Evolutionary conservation across 2,113 vertebrate species (phyloP).

Genomic region (Meleagris gallopavo): DNA sequence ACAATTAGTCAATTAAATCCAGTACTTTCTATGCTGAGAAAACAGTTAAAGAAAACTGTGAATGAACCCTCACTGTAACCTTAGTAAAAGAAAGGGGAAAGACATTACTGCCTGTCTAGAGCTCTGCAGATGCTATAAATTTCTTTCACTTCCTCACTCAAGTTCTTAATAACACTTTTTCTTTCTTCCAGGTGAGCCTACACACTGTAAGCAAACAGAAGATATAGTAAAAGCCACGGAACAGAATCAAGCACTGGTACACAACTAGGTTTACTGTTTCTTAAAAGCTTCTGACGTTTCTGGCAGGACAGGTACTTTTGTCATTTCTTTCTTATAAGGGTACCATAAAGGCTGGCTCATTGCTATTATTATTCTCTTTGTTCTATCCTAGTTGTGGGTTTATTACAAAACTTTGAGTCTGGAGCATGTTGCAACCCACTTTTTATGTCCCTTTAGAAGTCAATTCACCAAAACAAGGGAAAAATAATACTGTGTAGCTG

Average conservation of each 20-base stretch:
- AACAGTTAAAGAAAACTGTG: neutral
- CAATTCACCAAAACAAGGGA: neutral
- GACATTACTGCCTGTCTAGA: neutral
- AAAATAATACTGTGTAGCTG: neutral
- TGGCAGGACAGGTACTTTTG: constrained; percentile 74
- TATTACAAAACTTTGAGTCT: neutral
- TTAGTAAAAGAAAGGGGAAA: neutral
- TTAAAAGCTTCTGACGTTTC: constrained; percentile 65
- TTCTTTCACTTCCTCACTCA: neutral
- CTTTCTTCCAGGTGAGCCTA: constrained; percentile 74
- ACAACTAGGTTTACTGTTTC: constrained; percentile 62
- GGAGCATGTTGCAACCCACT: neutral
- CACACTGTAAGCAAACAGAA: constrained; percentile 73
- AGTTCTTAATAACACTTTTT: neutral
- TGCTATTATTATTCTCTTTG: neutral
- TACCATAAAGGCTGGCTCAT: rapidly evolving
- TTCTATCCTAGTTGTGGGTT: neutral
- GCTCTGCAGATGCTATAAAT: neutral
- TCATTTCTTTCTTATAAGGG: neutral
- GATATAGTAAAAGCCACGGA: constrained; percentile 70
- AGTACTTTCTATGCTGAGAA: neutral
- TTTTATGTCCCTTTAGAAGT: neutral
- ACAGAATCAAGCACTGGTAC: constrained; percentile 61
- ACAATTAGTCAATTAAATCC: neutral
- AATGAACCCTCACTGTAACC: neutral